Base-by-base conservation (phyloP, 2,888 invertebrate species). In the Ectropis crepuscularia region DNA sequence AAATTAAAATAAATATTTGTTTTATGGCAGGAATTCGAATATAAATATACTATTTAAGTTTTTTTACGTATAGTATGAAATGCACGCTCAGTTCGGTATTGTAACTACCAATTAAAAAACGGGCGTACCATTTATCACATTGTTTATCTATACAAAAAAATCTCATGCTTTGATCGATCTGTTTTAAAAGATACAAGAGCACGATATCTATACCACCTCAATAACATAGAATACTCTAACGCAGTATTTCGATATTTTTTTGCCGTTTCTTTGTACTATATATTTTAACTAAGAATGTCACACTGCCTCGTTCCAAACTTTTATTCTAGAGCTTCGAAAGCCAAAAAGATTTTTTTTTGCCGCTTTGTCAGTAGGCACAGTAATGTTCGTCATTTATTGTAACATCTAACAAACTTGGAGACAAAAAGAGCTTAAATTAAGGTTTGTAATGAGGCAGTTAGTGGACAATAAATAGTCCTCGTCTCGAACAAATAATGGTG, bases 401-500 rank as follows among this genome's bases (percentile, higher is more conserved):
- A 28, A 28, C 16, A 4, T 28, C 16, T 28, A 28, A 28, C 16
- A 4, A 28, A 28, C 16, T 28, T 28, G 4, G 16, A 28, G 16
- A 28, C 16, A 28, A 28, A 28, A 28, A 2, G 16, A 28, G 16
- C 16, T 28, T 28, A 28, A 28, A 28, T 28, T 4, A 28, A 28
- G 16, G 16, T 28, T 28, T 28, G 16, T 28, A 28, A 28, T 28
- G 16, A 2, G 16, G 16, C 16, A 28, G 16, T 28, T 28, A 28
- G 16, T 28, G 16, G 16, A 28, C 16, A 28, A 46, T 12, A 38
- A 6, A 46, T 37, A 5, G 9, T 45, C n/a, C n/a, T 36, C 6
- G 48, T 62, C 46, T 41, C 16, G 48, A 53, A 70, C 61, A 70
- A 76, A 80, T 81, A 83, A 86, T 82, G 87, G 88, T 88, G 89